Percentiles rank a stretch among this genome's conserved stretches.
Conservation (phyloP, 2,888 invertebrate species). For the Eupelmus urozonus region DNA sequence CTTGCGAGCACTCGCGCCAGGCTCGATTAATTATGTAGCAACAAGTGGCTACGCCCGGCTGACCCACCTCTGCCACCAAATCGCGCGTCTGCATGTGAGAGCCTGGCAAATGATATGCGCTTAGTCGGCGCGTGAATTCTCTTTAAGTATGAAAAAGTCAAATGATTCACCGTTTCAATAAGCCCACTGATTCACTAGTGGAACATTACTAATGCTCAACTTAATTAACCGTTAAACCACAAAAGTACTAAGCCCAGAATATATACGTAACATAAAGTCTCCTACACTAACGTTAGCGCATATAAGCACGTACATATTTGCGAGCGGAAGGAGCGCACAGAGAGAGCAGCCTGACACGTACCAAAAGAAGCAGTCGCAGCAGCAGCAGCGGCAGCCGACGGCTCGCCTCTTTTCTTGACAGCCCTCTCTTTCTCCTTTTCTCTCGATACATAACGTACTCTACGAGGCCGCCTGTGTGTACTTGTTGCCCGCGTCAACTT, state of each 20-base stretch:
- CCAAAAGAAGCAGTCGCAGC: no score
- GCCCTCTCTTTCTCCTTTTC: not conserved
- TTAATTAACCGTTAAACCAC: no score
- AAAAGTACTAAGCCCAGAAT: no score
- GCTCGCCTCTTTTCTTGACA: not conserved
- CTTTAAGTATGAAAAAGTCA: not conserved
- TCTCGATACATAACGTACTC: not conserved
- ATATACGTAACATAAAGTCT: no score
- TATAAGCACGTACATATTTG: no score
- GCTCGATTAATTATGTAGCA: constrained; percentile 33
- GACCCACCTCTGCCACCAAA: not conserved
- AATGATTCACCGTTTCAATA: not conserved
- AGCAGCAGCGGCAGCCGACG: no score
- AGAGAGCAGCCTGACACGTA: no score
- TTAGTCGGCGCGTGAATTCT: not conserved
- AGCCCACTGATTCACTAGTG: no score
- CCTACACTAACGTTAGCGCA: no score
- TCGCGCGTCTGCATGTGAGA: not conserved
- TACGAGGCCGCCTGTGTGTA: not conserved
- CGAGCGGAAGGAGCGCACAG: no score
- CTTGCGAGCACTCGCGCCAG: not conserved
- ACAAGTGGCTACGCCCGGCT: constrained; percentile 20
- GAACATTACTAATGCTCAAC: no score
- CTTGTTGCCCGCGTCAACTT: constrained; percentile 7
- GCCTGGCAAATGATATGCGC: no score